These are phyloP conservation scores for Taurulus bubalis DNA, from an alignment of 2,113 vertebrate species.

Conservation along the genomic window DNA sequence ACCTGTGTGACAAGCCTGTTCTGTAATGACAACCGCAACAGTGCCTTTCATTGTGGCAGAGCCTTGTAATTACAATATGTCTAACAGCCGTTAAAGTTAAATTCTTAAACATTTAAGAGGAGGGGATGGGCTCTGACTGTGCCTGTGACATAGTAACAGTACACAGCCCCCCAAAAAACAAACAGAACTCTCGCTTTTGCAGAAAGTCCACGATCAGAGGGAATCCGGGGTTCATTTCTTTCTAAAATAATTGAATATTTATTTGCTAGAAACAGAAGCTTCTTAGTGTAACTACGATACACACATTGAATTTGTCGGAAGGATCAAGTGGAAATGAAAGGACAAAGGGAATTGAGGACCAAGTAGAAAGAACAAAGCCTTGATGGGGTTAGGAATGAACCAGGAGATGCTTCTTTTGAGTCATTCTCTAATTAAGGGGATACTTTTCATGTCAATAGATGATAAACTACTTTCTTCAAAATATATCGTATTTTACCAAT, in stretches of 20 bases:
- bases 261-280: not conserved
- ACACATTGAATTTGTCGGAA: not conserved
- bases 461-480: no score
- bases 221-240: not conserved
- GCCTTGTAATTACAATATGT: conserved; percentile 27
- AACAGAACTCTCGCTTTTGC: not conserved
- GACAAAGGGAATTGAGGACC: conserved; percentile 2
- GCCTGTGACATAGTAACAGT: not conserved
- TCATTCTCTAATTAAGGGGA: no score
- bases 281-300: not conserved
- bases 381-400: not conserved
- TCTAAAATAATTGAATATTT: not conserved
- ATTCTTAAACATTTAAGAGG: not conserved
- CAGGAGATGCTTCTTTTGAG: conserved; percentile 25
- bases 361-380: not conserved
- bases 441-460: no score
- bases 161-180: no score
- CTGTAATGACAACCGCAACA: conserved; percentile 2
- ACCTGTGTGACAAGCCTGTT: conserved; percentile 1
- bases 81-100: conserved; percentile 1
- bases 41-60: not conserved
- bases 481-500: no score
- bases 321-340: conserved; percentile 17
- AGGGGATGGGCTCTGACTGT: not conserved
- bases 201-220: not conserved